phyloP scores from a whole-genome alignment of 2,888 invertebrate genomes.

The Oeneis ivallda region DNA sequence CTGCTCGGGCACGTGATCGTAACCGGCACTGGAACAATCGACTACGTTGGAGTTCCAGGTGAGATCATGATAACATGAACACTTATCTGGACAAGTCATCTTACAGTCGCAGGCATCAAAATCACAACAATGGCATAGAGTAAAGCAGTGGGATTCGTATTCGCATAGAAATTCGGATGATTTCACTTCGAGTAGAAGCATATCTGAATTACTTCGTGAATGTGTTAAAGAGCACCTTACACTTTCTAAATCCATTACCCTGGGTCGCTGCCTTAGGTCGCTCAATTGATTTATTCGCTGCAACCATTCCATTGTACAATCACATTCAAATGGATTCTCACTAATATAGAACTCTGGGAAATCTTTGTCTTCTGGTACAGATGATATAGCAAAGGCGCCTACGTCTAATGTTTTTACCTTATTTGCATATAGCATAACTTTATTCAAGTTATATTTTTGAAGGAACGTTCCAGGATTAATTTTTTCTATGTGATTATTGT shows the following conservation, averaged over 20 bases:
- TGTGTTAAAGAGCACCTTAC: slow-evolving; percentile 89
- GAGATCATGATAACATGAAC: slow-evolving; percentile 93
- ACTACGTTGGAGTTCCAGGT: slow-evolving; percentile 93
- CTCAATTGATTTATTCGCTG: slow-evolving; percentile 89
- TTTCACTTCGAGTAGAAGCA: slow-evolving; percentile 85
- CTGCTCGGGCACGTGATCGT: slow-evolving; percentile 87
- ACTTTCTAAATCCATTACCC: slow-evolving; percentile 89
- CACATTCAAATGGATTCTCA: slow-evolving; percentile 91
- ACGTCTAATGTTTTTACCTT: slow-evolving; percentile 87
- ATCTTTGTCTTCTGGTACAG: slow-evolving; percentile 84
- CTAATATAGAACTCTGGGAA: slow-evolving; percentile 90
- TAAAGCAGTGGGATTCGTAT: slow-evolving; percentile 91
- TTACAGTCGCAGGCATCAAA: slow-evolving; percentile 95
- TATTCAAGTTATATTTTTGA: slow-evolving; percentile 86
- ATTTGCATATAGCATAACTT: slow-evolving; percentile 89
- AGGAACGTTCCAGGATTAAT: slow-evolving; percentile 87
- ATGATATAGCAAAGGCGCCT: slow-evolving; percentile 85
- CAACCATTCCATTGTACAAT: slow-evolving; percentile 94
- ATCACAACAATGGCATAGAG: slow-evolving; percentile 93
- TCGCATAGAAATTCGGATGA: slow-evolving; percentile 90
- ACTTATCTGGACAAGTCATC: slow-evolving; percentile 93
- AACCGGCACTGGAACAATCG: slow-evolving; percentile 89
- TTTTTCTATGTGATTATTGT: slow-evolving; percentile 87
- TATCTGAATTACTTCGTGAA: slow-evolving; percentile 82
- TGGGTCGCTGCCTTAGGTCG: slow-evolving; percentile 87